Conservation (phyloP, 2,113 vertebrate genomes). For the Ramphastos sulfuratus region DNA sequence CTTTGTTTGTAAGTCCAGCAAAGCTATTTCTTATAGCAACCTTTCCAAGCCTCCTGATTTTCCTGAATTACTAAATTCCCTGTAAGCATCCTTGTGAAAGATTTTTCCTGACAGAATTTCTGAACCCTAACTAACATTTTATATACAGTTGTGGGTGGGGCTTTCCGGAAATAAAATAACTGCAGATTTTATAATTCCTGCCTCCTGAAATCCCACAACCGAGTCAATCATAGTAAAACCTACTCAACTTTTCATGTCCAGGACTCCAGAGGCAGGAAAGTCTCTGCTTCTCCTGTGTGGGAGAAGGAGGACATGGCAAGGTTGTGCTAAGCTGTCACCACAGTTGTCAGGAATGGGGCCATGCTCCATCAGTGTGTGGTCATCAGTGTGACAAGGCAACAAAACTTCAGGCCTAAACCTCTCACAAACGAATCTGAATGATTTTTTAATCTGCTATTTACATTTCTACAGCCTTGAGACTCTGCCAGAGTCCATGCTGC, state of each 20-base stretch:
- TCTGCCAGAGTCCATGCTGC: background rate
- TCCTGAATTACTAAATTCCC: no score
- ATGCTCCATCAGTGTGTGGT: rapidly evolving
- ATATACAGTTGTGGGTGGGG: no score
- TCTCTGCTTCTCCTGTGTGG: rapidly evolving
- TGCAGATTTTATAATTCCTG: no score
- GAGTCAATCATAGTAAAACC: background rate
- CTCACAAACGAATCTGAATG: rapidly evolving
- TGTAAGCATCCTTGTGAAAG: no score
- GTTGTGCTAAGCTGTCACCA: background rate
- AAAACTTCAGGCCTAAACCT: background rate
- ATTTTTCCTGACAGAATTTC: no score
- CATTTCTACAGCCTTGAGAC: background rate
- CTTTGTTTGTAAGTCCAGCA: no score
- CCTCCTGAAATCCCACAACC: no score
- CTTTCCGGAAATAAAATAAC: no score
- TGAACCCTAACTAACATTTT: no score
- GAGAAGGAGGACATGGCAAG: background rate
- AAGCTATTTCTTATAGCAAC: no score
- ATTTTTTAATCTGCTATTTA: background rate
- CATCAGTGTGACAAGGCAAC: background rate
- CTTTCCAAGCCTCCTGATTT: no score
- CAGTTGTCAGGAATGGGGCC: background rate
- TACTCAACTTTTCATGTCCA: background rate
- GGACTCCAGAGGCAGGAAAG: background rate